Evolutionary conservation across 2,113 vertebrate genomes (phyloP).

Genomic region (Phocoena sinus): DNA sequence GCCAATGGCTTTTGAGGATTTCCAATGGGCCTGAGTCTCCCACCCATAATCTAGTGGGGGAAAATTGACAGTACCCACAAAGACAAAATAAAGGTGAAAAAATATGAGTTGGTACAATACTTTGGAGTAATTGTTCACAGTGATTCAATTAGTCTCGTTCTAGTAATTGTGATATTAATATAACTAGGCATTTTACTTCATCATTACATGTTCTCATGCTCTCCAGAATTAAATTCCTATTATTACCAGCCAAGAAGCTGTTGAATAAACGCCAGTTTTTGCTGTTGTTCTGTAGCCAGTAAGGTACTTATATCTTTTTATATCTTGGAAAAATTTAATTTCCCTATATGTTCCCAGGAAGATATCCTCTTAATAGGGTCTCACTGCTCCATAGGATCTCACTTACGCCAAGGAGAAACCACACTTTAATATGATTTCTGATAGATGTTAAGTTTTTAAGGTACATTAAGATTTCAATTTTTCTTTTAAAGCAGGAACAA

Average conservation of each 20-base stretch:
- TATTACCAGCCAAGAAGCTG: neutral
- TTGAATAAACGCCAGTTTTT: neutral
- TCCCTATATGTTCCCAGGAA: neutral
- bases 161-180: neutral
- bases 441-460: neutral
- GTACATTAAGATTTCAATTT: neutral
- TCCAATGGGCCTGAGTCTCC: neutral
- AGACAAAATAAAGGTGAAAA: neutral
- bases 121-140: conserved; percentile 2
- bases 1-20: neutral
- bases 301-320: neutral
- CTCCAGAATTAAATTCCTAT: neutral
- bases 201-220: neutral
- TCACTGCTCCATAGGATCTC: neutral
- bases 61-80: neutral
- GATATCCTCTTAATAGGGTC: neutral
- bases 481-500: neutral
- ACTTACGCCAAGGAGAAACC: neutral
- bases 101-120: neutral
- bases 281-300: neutral
- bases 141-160: neutral
- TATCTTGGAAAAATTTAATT: neutral
- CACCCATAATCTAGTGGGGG: neutral
- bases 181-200: neutral
- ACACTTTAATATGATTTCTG: neutral